These are phyloP conservation scores for Drosophila melanosoma DNA, from an alignment of 2,888 invertebrate genomes.

Conservation along the genomic window DNA sequence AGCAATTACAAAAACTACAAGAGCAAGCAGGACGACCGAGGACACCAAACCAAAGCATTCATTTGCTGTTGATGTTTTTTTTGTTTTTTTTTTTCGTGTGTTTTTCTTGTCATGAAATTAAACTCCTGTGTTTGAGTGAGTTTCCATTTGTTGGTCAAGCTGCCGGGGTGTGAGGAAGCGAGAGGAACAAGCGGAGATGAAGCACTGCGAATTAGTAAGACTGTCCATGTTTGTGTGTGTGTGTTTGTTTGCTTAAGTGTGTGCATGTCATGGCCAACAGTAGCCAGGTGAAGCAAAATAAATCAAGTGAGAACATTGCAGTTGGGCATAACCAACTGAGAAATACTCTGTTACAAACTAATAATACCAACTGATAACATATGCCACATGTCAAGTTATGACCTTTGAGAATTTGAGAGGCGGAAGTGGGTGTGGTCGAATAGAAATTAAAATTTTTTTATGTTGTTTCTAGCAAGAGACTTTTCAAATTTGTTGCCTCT, in stretches of 20 bases:
- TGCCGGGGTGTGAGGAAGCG: slow-evolving; percentile 6
- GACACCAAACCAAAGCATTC: slow-evolving; percentile 40
- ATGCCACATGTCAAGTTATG: too few relatives aligned
- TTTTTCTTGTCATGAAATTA: slow-evolving; percentile 48
- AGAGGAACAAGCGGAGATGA: not conserved
- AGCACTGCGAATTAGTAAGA: slow-evolving; percentile 6
- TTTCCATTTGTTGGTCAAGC: slow-evolving; percentile 15
- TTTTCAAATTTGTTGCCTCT: too few relatives aligned
- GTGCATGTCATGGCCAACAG: slow-evolving; percentile 65
- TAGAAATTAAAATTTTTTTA: too few relatives aligned
- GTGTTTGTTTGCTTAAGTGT: slow-evolving; percentile 1
- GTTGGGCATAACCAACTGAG: not conserved
- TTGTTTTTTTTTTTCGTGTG: not conserved
- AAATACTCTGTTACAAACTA: not conserved
- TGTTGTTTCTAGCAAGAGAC: too few relatives aligned
- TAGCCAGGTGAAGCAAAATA: slow-evolving; percentile 26
- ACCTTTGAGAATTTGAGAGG: too few relatives aligned
- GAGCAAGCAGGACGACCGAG: not conserved
- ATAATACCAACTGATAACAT: not conserved
- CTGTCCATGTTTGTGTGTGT: not conserved
- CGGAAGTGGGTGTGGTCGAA: too few relatives aligned
- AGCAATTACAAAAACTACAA: slow-evolving; percentile 20
- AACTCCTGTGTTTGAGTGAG: slow-evolving; percentile 31
- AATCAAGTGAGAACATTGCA: slow-evolving; percentile 10
- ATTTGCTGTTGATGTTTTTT: slow-evolving; percentile 31